phyloP scores from a whole-genome alignment of 1,140 invertebrate species.

The Solenopsis invicta region DNA sequence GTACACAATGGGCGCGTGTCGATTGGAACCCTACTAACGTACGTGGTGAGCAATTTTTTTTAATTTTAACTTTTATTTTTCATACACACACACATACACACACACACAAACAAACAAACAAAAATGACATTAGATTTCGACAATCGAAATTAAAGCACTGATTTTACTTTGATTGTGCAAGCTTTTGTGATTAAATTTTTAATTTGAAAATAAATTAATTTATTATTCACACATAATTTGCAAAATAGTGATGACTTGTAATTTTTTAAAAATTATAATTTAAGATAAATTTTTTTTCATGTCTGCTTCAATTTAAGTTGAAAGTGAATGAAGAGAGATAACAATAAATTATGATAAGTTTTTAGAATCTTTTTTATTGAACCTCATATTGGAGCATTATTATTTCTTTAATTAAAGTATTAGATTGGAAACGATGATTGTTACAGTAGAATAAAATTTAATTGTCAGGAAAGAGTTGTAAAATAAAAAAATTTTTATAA shows the following conservation, averaged over 20 bases:
- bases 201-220: not conserved
- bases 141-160: conserved; percentile 8
- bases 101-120: too few species aligned
- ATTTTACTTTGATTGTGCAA: not conserved
- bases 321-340: not conserved
- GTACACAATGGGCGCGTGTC: conserved; percentile 90
- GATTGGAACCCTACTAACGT: conserved; percentile 74
- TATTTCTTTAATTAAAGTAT: not conserved
- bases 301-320: conserved; percentile 2
- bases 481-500: not conserved
- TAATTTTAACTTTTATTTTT: not conserved
- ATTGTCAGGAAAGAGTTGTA: not conserved
- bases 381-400: conserved; percentile 13
- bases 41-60: conserved; percentile 79
- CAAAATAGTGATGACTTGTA: not conserved
- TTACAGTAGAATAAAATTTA: not conserved
- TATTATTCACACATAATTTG: too few species aligned
- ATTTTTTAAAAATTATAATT: not conserved
- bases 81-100: too few species aligned
- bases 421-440: not conserved
- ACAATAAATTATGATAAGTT: not conserved
- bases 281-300: not conserved
- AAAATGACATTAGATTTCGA: not conserved
- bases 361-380: not conserved
- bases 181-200: conserved; percentile 33